Conservation (phyloP, 2,113 vertebrate genomes). For the Tylochromis polylepis region DNA sequence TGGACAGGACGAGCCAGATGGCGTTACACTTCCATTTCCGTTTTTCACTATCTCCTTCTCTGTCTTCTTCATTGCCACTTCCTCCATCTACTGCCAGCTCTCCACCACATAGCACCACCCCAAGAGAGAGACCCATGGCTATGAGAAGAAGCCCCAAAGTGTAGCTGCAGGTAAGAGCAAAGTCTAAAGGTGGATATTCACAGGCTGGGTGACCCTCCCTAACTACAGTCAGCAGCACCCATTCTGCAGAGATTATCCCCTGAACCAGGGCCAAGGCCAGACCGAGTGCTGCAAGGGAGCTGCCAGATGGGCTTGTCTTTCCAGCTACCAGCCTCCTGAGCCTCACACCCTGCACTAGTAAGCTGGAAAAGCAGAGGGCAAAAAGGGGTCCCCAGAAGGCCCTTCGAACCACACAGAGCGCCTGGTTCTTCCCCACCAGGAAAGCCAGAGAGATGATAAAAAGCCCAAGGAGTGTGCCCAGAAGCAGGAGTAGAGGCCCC, state of each 20-base stretch:
- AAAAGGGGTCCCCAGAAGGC: constrained; percentile 93
- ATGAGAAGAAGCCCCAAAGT: constrained; percentile 83
- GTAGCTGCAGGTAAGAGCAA: constrained; percentile 87
- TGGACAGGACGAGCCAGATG: constrained; percentile 85
- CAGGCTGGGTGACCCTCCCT: constrained; percentile 87
- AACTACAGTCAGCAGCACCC: constrained; percentile 88
- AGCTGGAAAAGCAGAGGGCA: constrained; percentile 91
- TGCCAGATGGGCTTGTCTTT: constrained; percentile 80
- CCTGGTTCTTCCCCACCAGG: constrained; percentile 88
- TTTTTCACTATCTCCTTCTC: constrained; percentile 70
- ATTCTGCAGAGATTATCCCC: constrained; percentile 89
- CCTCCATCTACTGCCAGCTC: constrained; percentile 61
- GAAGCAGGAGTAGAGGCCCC: constrained; percentile 89
- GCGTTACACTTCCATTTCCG: constrained; percentile 89
- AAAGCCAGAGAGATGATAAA: constrained; percentile 91
- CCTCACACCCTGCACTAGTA: constrained; percentile 87
- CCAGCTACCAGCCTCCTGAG: constrained; percentile 82
- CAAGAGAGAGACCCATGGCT: constrained; percentile 78
- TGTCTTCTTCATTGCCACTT: constrained; percentile 66
- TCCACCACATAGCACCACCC: constrained; percentile 88
- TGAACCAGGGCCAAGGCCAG: constrained; percentile 86
- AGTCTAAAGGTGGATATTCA: constrained; percentile 90
- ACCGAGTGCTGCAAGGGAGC: constrained; percentile 81
- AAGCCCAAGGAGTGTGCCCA: constrained; percentile 84
- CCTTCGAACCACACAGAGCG: constrained; percentile 82